Conservation (phyloP, 2,113 vertebrate species). For the Brienomyrus longianalis region DNA sequence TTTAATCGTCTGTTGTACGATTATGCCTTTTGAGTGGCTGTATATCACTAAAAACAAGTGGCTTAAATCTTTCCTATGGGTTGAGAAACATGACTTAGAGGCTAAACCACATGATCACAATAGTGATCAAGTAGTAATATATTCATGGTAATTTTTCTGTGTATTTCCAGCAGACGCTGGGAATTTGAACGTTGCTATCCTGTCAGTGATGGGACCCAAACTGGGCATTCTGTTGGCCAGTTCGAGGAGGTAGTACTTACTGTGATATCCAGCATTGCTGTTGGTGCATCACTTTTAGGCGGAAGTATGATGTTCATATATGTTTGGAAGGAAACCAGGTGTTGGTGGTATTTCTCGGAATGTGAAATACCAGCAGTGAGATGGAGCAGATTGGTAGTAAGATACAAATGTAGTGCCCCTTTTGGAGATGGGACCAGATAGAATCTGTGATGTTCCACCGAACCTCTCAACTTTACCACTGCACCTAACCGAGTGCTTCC, state of each 20-base stretch:
- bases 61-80: not conserved
- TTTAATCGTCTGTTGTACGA: not conserved
- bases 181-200: constrained; percentile 37
- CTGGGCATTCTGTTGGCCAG: not conserved
- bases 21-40: not conserved
- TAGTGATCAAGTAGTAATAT: not conserved
- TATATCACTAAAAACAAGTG: not conserved
- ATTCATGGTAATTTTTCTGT: constrained; percentile 10
- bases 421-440: not conserved
- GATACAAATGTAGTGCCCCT: not conserved
- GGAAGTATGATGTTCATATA: not conserved
- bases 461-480: not conserved
- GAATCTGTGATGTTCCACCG: not conserved
- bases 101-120: not conserved
- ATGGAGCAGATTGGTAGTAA: not conserved
- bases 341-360: not conserved
- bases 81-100: not conserved
- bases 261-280: not conserved
- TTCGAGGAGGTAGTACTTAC: not conserved
- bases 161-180: constrained; percentile 44
- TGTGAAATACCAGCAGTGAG: not conserved
- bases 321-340: not conserved
- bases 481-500: not conserved
- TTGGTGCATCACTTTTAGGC: not conserved
- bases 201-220: constrained; percentile 44